Base-by-base conservation (phyloP, 2,888 invertebrate species). In the Cacoxenus indagator region DNA sequence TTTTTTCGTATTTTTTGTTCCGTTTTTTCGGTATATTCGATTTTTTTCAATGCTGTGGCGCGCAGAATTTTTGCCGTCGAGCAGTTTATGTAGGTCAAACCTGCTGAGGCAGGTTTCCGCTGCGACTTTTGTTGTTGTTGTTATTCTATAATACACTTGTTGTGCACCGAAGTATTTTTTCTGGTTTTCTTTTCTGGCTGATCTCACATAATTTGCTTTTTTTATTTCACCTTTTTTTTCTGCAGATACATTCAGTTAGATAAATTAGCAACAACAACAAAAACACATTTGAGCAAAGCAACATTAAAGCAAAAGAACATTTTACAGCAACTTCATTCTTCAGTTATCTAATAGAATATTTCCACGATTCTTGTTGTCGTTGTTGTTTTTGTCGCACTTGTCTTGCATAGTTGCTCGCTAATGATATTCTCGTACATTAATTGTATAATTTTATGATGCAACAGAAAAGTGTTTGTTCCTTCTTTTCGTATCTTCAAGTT, bases 371-470 rank as follows among this genome's bases (percentile, higher is more conserved):
- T 11, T 37, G 8, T 37, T 2, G 1, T 37, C 14, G 9, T 37
- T 37, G 31, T 31, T 31, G 1, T 37, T 37, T 14, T 37, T 37
- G 37, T 31, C 9, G 4, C 9, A 6, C 31, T 31, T 31, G 4
- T 31, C 31, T 6, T 31, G 31, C 9, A 31, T 31, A 6, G 31
- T 31, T 31, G 26, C 37, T 46, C 69, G 75, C 27, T 55, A 55
- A 24, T 57, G 27, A 46, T 51, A 45, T 46, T 67, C 37, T 4
- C 37, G 37, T 1, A 37, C n/a, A 55, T 68, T 24, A 27, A 55
- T 14, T 55, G 14, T 55, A 26, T n/a, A 27, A 26, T 4, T 37
- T n/a, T 24, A 22, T 14, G 24, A 27, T n/a, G 24, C 22, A 54
- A 54, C 17, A 14, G 54, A 14, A 26, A 8, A 11, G 1, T 24